Evolutionary conservation across 2,888 invertebrate genomes (phyloP).

Genomic region (Nebria salina): DNA sequence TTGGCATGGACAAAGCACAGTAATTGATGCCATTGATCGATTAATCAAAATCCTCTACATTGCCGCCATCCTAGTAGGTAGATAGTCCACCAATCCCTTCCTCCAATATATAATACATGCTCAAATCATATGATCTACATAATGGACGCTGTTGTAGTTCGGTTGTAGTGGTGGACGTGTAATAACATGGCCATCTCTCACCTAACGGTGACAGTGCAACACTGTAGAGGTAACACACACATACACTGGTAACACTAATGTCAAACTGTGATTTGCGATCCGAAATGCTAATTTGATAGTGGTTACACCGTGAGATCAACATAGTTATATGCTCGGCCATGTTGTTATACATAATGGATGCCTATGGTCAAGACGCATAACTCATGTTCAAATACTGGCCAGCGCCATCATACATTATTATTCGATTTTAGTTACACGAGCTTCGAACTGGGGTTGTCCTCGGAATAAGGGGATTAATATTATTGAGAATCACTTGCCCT

Average conservation of each 20-base stretch:
- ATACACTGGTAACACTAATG: neutral
- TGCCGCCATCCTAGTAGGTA: neutral
- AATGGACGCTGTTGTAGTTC: neutral
- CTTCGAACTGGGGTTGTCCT: too few relatives aligned
- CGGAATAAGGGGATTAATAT: too few relatives aligned
- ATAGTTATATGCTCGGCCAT: neutral
- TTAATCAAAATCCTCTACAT: neutral
- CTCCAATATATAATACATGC: neutral
- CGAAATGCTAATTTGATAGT: neutral
- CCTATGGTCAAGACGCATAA: neutral
- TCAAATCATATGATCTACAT: neutral
- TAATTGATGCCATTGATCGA: neutral
- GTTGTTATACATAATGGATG: neutral
- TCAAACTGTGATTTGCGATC: neutral
- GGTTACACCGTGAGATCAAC: neutral
- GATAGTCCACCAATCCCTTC: neutral
- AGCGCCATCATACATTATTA: too few relatives aligned
- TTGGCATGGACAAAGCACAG: neutral
- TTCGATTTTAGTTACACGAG: too few relatives aligned
- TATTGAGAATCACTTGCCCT: too few relatives aligned
- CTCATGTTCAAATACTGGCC: neutral
- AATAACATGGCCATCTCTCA: slow-evolving; percentile 1
- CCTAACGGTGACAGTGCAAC: neutral
- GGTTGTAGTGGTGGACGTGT: neutral
- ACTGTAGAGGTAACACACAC: slow-evolving; percentile 1